Conservation (phyloP, 64 coral and sea anemone species). For the Porites lutea region DNA sequence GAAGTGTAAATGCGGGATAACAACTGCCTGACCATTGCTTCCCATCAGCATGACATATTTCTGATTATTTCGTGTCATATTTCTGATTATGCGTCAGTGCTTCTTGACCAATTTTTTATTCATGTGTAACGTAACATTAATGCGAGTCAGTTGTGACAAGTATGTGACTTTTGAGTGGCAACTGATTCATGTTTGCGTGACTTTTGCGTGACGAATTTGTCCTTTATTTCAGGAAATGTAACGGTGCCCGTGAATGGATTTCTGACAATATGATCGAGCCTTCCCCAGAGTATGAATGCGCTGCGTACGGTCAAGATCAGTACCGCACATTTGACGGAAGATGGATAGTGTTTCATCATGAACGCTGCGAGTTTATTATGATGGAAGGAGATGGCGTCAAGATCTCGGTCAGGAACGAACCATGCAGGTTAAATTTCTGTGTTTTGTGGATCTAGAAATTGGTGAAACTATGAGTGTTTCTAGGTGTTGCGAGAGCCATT, state of each 20-base stretch:
- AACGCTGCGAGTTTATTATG: slow-evolving; percentile 73
- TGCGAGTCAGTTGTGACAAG: too few relatives aligned
- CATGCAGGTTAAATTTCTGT: slow-evolving; percentile 12
- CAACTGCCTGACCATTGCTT: too few relatives aligned
- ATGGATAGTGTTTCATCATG: slow-evolving; percentile 64
- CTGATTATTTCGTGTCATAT: too few relatives aligned
- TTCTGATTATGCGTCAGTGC: too few relatives aligned
- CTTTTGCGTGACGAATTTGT: neutral
- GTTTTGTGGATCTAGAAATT: too few relatives aligned
- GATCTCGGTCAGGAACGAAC: slow-evolving; percentile 78
- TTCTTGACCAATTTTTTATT: too few relatives aligned
- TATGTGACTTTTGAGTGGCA: neutral
- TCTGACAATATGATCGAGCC: slow-evolving; percentile 19
- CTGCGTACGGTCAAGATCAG: slow-evolving; percentile 88
- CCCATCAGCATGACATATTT: too few relatives aligned
- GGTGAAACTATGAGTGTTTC: neutral
- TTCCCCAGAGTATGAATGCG: slow-evolving; percentile 87
- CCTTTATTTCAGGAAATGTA: slow-evolving; percentile 67
- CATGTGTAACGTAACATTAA: too few relatives aligned
- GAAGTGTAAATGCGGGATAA: too few relatives aligned
- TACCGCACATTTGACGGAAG: slow-evolving; percentile 88
- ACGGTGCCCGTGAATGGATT: slow-evolving; percentile 81
- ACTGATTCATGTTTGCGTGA: neutral
- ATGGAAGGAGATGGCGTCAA: slow-evolving; percentile 67
- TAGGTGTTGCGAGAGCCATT: neutral